Conservation (phyloP, 2,888 invertebrate genomes). For the Notodonta ziczac region DNA sequence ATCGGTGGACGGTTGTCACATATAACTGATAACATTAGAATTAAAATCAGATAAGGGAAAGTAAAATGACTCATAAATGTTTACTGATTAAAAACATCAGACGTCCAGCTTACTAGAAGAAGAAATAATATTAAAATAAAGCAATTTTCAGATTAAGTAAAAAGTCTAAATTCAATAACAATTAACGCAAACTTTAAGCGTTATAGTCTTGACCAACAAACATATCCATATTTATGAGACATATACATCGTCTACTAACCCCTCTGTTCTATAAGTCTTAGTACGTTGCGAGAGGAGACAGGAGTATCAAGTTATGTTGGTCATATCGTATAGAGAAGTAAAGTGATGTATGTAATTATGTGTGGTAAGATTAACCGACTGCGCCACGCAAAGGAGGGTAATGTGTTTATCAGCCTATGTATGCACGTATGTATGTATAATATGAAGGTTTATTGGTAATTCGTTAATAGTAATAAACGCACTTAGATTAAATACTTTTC, state of each 20-base stretch:
- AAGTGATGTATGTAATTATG: constrained; percentile 74
- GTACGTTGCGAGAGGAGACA: constrained; percentile 19
- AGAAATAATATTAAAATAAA: too few relatives aligned
- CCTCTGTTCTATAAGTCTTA: constrained; percentile 17
- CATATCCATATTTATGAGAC: constrained; percentile 35
- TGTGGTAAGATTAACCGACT: constrained; percentile 48
- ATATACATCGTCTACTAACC: constrained; percentile 16
- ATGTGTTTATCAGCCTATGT: too few relatives aligned
- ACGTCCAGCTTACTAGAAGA: too few relatives aligned
- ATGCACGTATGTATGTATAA: too few relatives aligned
- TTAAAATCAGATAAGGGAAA: not conserved
- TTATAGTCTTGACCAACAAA: constrained; percentile 9
- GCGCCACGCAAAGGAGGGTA: too few relatives aligned
- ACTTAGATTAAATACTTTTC: too few relatives aligned
- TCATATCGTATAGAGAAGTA: constrained; percentile 41
- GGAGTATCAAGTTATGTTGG: constrained; percentile 39
- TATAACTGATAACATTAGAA: not conserved
- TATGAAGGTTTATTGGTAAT: too few relatives aligned
- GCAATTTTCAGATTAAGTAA: too few relatives aligned
- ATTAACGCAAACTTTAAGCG: too few relatives aligned
- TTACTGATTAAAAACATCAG: not conserved
- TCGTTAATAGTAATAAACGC: too few relatives aligned
- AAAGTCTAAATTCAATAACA: too few relatives aligned
- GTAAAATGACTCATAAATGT: not conserved
- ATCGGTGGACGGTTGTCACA: not conserved